Conservation (phyloP, 2,113 vertebrate species). For the Ahaetulla prasina region DNA sequence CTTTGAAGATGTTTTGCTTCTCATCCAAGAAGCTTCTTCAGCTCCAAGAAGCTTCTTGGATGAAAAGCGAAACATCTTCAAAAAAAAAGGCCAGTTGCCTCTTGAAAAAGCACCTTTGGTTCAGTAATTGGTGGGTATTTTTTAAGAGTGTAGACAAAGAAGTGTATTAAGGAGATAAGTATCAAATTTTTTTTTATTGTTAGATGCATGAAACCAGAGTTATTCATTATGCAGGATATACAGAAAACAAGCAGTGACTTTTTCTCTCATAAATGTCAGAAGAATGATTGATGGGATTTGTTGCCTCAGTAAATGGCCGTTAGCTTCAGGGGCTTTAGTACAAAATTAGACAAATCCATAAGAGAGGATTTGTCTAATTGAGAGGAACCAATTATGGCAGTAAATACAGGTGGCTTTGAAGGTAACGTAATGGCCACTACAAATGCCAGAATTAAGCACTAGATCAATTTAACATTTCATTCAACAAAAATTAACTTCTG, state of each 20-base stretch:
- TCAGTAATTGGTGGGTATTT: background rate
- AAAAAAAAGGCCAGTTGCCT: no score
- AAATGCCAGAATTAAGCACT: no score
- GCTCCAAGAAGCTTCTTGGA: no score
- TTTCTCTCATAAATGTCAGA: background rate
- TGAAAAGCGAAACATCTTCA: no score
- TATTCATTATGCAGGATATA: background rate
- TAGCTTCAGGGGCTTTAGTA: background rate
- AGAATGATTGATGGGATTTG: background rate
- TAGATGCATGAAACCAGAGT: background rate
- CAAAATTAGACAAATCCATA: background rate
- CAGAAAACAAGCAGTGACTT: background rate
- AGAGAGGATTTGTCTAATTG: background rate
- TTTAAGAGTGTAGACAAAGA: background rate
- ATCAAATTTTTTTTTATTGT: no score
- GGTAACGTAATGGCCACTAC: background rate
- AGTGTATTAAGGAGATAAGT: background rate
- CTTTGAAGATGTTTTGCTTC: no score
- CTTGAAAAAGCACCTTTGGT: no score
- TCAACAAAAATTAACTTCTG: background rate
- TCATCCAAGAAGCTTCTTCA: no score
- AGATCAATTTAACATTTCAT: background rate
- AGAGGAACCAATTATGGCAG: background rate
- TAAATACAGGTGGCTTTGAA: background rate
- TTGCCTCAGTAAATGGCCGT: background rate